Base-by-base conservation (phyloP, 2,113 vertebrate species). In the Amblyopsis rosae region DNA sequence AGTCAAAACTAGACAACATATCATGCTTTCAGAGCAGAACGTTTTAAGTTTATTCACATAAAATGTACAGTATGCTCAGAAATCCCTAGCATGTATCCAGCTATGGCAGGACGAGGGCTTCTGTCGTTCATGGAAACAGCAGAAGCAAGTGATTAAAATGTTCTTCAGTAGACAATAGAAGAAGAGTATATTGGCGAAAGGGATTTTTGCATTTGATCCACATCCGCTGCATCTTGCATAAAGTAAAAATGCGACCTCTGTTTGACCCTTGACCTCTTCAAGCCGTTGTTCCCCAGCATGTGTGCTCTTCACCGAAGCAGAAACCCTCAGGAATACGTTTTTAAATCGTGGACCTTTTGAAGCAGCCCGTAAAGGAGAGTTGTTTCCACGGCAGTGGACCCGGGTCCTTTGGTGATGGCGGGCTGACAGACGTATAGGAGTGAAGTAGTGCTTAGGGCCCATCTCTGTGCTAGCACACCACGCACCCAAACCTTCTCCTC, bases 201-300 rank as follows among this genome's bases (percentile, higher is more conserved):
- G 35, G 5, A 8, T 41, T 41, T 3, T 41, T 8, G 7, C 35
- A 8, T 41, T 41, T 5, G 5, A 41, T 8, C 35, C 35, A 41
- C 35, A 41, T 41, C 35, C 5, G 1, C 7, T 8, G 35, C 35
- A 6, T 41, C 35, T 7, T 41, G 35, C 26, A 26, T 41, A 41
- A 5, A 6, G 35, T 41, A 41, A 3, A 41, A 41, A 41, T 41
- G 35, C 51, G 80, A 70, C 45, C 72, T 57, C 49, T 51, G 49
- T 15, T 76, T 79, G 71, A 82, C 68, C 80, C 73, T 53, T 66
- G 70, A 82, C 67, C 51, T 33, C 33, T 62, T 51, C 62, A 13
- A 9, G 47, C 59, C 12, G 1, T n/a, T 66, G 11, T 26, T 59
- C 67, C 51, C 65, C 70, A n/a, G 13, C 6, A 54, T 45, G 51